Conservation (phyloP, 53 echinoderm and acorn worm species). For the Pentamera pediparva region DNA sequence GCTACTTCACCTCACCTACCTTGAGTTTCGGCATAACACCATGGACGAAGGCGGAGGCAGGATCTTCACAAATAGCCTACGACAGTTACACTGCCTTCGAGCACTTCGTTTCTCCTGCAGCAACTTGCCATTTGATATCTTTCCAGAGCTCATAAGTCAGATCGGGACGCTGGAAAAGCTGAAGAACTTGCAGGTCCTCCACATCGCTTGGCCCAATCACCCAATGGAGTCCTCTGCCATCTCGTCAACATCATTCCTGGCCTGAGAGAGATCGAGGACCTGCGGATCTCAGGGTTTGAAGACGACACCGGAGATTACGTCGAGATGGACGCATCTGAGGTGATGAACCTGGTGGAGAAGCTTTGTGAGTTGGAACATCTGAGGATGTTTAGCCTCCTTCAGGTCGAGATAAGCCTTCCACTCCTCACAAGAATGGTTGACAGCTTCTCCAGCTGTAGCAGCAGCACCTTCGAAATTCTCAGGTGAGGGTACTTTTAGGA, state of each 20-base stretch:
- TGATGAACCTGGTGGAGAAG: neutral
- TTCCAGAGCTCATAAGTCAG: neutral
- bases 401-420: neutral
- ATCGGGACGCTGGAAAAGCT: neutral
- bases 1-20: neutral
- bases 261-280: neutral
- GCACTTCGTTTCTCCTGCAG: neutral
- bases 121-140: neutral
- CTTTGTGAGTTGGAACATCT: conserved; percentile 10
- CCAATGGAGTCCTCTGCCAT: neutral
- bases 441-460: neutral
- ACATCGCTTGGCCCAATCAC: neutral
- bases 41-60: neutral
- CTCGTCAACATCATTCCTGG: neutral
- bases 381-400: conserved; percentile 12
- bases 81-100: neutral
- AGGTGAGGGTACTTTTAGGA: neutral
- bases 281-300: conserved; percentile 3
- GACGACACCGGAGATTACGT: neutral
- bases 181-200: conserved; percentile 1
- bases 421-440: neutral
- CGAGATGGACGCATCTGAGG: neutral
- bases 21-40: conserved; percentile 8
- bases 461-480: neutral
- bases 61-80: neutral